Base-by-base conservation (phyloP, 2,888 invertebrate species). In the Epinotia demarniana region DNA sequence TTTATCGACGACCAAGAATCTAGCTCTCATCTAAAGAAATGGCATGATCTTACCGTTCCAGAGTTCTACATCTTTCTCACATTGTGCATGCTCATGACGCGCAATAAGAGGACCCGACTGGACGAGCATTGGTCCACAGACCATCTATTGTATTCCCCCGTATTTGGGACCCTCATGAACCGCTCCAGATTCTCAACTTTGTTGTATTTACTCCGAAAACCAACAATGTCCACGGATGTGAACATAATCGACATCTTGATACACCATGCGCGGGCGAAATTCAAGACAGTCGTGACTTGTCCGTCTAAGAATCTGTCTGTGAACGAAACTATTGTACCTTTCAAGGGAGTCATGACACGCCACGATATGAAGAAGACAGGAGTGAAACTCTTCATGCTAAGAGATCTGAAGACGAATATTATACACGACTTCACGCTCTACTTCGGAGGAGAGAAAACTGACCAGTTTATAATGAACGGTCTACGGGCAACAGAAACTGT, bases 11-110 rank as follows among this genome's bases (percentile, higher is more conserved):
- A 72, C 9, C 61, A 66, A 46, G 71, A 66, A 80, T 95, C 95
- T 2, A 83, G 81, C 78, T 95, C 89, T 62, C 96, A 93, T 46
- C 89, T 76, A 1, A 68, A 73, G 18, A 72, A 68, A 63, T 76
- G 76, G 76, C 68, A 73, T 12, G 68, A 76, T 16, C 58, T 76
- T 3, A 76, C 73, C 3, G 68, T 73, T 0, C 63, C 76, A 11
- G 76, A 76, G 33, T 73, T 76, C 53, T 76, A 76, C n/a, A 76
- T 76, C 23, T 76, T 76, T 33, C 58, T 76, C 23, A 71, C 76
- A 0, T 39, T 76, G 13, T 73, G 72, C n/a, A 73, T 76, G 72
- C 76, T 76, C 12, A 76, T 76, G 76, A 76, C 76, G 49, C 46
- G 76, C 16, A 76, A 76, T 18, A 72, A 73, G 43, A 27, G 71